Percentiles rank a stretch among this genome's conserved stretches.
These are phyloP conservation scores for Umimayanthus chanpuru DNA, from an alignment of 92 coral and sea anemone genomes.

Conservation along the genomic window DNA sequence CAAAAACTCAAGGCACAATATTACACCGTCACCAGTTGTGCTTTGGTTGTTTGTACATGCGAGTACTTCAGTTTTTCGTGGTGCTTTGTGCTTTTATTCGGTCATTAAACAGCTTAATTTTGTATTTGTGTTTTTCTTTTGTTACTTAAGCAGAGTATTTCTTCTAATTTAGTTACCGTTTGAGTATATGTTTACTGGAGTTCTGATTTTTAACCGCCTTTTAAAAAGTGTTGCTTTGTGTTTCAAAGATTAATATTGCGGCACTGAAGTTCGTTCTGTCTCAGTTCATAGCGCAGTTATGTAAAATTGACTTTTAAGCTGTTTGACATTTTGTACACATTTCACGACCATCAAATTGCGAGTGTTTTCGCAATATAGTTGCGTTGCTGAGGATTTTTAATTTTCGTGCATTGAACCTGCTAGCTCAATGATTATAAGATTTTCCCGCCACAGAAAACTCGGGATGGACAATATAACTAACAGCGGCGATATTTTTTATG, in stretches of 20 bases:
- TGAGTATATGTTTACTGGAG: neutral
- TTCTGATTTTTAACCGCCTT: neutral
- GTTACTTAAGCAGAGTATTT: too few relatives aligned
- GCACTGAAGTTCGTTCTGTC: neutral
- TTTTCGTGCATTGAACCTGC: too few relatives aligned
- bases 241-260: neutral
- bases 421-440: too few relatives aligned
- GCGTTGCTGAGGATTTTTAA: too few relatives aligned
- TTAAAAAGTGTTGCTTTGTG: neutral
- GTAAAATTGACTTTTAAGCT: neutral
- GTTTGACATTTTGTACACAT: too few relatives aligned
- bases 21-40: neutral
- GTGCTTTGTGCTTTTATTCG: neutral
- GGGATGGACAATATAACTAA: too few relatives aligned
- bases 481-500: too few relatives aligned
- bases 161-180: neutral
- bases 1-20: neutral
- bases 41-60: too few relatives aligned
- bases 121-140: neutral
- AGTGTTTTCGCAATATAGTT: too few relatives aligned
- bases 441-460: too few relatives aligned
- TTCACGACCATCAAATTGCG: too few relatives aligned
- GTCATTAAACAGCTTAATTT: neutral
- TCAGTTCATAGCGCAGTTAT: neutral
- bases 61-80: neutral